Base-by-base conservation (phyloP, 2,797 vertebrate species). In the Paratrypauchen microcephalus region DNA sequence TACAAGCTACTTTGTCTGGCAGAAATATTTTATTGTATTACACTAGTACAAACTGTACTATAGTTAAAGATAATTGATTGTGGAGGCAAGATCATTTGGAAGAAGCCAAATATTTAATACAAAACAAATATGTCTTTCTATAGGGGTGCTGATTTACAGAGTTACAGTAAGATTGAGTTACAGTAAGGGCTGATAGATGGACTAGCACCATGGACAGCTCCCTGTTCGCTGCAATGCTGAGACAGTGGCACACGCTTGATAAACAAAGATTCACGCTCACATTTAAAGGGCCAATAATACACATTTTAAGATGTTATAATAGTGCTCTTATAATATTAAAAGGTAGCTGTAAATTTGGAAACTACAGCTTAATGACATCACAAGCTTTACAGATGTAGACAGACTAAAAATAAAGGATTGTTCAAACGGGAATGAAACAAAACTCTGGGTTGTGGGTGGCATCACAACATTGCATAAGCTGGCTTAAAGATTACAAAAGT, bases 1-100 rank as follows among this genome's bases (percentile, higher is more conserved):
- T 61, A 71, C 39, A 60, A 39, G 78, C 50, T 47, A 60, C 28
- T 59, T 58, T 64, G 48, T 11, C 54, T 57, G 65, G 41, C 50
- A 54, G 39, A 55, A 24, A 54, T 15, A 18, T 26, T 26, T 6
- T 9, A 47, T 26, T 26, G 41, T 64, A 28, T 64, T 23, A 64
- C 61, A 63, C 13, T 47, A 11, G n/a, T 24, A 23, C 11, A 45
- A 41, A 45, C 61, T 26, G 62, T 48, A 19, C 48, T 28, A 64
- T 23, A 47, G 48, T 26, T 9, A 47, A 5, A 8, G 15, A 13
- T 61, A 61, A 41, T 0, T 41, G n/a, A 61, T 41, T 61, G 55
- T 28, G 15, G 23, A 57, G 6, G n/a, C 48, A 50, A 50, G 12
- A 50, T 18, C 0, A 50, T 50, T n/a, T 50, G 19, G 48, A 6